Evolutionary conservation across 1,140 invertebrate genomes (phyloP).

Genomic region (Dendrolimus kikuchii): DNA sequence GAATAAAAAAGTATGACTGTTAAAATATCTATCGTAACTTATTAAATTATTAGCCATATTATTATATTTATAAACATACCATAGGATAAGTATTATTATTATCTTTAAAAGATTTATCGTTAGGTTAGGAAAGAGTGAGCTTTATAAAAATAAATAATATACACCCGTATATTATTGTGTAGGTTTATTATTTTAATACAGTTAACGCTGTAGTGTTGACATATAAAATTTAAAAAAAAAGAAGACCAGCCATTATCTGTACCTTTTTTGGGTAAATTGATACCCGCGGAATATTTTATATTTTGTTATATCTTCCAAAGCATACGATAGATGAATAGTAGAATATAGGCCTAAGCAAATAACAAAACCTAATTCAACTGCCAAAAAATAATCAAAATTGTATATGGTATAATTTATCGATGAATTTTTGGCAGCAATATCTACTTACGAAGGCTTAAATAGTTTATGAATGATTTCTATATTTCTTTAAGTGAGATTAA

Average conservation of each 20-base stretch:
- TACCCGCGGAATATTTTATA: slow-evolving; percentile 37
- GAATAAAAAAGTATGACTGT: slow-evolving; percentile 33
- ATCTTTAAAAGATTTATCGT: slow-evolving; percentile 64
- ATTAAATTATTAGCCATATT: slow-evolving; percentile 66
- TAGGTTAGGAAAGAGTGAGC: slow-evolving; percentile 66
- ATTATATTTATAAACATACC: slow-evolving; percentile 70
- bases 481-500: slow-evolving; percentile 36
- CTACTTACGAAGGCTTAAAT: slow-evolving; percentile 30
- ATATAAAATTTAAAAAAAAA: slow-evolving; percentile 40
- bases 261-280: slow-evolving; percentile 32
- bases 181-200: slow-evolving; percentile 31
- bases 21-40: slow-evolving; percentile 46
- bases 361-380: slow-evolving; percentile 56
- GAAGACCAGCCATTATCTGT: slow-evolving; percentile 48
- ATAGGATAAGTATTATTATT: slow-evolving; percentile 66
- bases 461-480: slow-evolving; percentile 21
- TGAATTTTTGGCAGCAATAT: slow-evolving; percentile 46
- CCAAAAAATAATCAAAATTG: slow-evolving; percentile 45
- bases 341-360: slow-evolving; percentile 49
- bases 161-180: slow-evolving; percentile 35
- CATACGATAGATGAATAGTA: slow-evolving; percentile 45
- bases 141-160: slow-evolving; percentile 46
- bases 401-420: slow-evolving; percentile 28
- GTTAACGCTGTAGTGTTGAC: slow-evolving; percentile 38
- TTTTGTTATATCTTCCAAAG: slow-evolving; percentile 64